These are phyloP conservation scores for Poecilia wingei DNA, from an alignment of 2,797 vertebrate genomes.

Conservation along the genomic window DNA sequence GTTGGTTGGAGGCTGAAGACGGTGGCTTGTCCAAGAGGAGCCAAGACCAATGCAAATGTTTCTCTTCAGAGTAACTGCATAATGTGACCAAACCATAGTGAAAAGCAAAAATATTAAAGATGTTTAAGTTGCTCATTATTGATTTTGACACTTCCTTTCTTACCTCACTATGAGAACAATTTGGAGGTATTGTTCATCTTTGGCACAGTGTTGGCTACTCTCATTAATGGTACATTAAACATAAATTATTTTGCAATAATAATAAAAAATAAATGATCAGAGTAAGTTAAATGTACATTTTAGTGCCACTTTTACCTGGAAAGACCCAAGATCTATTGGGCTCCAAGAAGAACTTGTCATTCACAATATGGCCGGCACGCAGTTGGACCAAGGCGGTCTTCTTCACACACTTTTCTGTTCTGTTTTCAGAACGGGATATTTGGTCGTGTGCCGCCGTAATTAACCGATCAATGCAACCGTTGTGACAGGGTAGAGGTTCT, in stretches of 20 bases:
- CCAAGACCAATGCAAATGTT: not conserved
- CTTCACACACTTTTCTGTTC: too few relatives aligned
- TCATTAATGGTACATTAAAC: too few relatives aligned
- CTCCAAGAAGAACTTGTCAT: too few relatives aligned
- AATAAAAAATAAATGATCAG: too few relatives aligned
- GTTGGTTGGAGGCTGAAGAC: not conserved
- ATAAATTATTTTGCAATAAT: too few relatives aligned
- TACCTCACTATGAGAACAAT: not conserved
- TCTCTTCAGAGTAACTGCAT: not conserved
- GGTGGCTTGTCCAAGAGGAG: not conserved
- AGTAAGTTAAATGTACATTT: too few relatives aligned
- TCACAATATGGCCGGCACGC: too few relatives aligned
- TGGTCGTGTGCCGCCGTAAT: not conserved
- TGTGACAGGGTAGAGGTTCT: not conserved
- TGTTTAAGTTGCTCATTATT: not conserved
- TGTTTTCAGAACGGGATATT: not conserved
- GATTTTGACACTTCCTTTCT: not conserved
- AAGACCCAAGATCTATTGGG: too few relatives aligned
- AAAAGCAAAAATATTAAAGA: not conserved
- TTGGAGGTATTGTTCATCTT: too few relatives aligned
- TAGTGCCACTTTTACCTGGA: too few relatives aligned
- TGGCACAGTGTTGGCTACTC: too few relatives aligned
- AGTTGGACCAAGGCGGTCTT: too few relatives aligned
- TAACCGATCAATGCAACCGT: not conserved
- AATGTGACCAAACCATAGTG: not conserved